Base-by-base conservation (phyloP, 2,888 invertebrate species). In the Polydesmus complanatus region DNA sequence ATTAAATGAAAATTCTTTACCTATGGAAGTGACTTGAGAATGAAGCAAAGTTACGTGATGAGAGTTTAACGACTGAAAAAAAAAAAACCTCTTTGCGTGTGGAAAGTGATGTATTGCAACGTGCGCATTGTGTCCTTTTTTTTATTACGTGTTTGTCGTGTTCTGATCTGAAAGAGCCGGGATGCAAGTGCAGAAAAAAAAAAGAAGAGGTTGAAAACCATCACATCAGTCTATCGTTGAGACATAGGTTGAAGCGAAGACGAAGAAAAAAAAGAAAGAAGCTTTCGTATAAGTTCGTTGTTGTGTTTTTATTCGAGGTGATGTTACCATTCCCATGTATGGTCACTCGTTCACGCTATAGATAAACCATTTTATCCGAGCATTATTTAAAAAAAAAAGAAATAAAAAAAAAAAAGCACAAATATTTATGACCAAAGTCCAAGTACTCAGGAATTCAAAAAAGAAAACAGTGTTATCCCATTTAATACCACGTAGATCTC, bases 1-100 rank as follows among this genome's bases (percentile, higher is more conserved):
- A 60, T 60, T 63, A 54, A 62, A 62, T 51, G 62, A 78, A 68
- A 75, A 75, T 73, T 77, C 78, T 69, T 72, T 80, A 65, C 78
- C 79, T 67, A 80, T 80, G 80, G 80, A 80, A 77, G 80, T 80
- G 74, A 80, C 80, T 77, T 80, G 80, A 80, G 54, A 25, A 21
- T 49, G 54, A 53, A 22, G 5, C 5, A 18, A 25, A 26, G 26
- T 54, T 5, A 37, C 5, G 14, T 37, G 37, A 8, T 37, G 37
- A 37, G 37, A 14, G 14, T 14, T 37, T 37, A 37, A 37, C 37
- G 37, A 37, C 8, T 5, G 37, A 8, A 8, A 8, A 37, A 8
- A 8, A 37, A 37, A 37, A 5, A 37, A 37, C 37, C 37, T 37
- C 14, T 37, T 14, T 14, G 5, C 14, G 14, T 8, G 37, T 37